Evolutionary conservation across 2,113 vertebrate species (phyloP).

Genomic region (Mastomys coucha): DNA sequence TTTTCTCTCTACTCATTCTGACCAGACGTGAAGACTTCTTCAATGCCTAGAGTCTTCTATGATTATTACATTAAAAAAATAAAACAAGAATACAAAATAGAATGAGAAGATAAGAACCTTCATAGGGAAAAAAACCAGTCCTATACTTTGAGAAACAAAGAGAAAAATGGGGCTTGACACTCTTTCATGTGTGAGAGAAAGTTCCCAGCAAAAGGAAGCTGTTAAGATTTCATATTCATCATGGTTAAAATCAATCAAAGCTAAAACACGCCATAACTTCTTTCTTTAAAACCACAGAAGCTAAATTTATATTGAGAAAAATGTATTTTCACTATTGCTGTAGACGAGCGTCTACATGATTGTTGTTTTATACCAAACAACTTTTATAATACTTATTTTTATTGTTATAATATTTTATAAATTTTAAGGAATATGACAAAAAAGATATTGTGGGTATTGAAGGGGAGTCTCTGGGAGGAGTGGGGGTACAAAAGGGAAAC

Average conservation of each 20-base stretch:
- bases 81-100: background rate
- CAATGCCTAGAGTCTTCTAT: background rate
- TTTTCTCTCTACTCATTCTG: constrained; percentile 28
- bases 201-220: constrained; percentile 22
- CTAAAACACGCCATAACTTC: constrained; percentile 13
- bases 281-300: background rate
- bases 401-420: too few species aligned
- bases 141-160: constrained; percentile 24
- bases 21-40: constrained; percentile 20
- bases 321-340: too few species aligned
- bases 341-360: too few species aligned
- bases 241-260: constrained; percentile 32
- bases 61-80: background rate
- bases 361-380: too few species aligned
- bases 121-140: background rate
- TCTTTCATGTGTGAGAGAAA: background rate
- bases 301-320: too few species aligned
- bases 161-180: constrained; percentile 18
- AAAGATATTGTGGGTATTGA: too few species aligned
- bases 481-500: too few species aligned
- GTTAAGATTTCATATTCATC: background rate
- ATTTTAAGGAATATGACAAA: too few species aligned
- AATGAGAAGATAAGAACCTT: background rate
- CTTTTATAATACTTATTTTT: too few species aligned
- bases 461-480: too few species aligned